Evolutionary conservation across 2,888 invertebrate genomes (phyloP), one percentile per base, ranked within the genome.

Genomic region (Alloscopus bannaensis): DNA sequence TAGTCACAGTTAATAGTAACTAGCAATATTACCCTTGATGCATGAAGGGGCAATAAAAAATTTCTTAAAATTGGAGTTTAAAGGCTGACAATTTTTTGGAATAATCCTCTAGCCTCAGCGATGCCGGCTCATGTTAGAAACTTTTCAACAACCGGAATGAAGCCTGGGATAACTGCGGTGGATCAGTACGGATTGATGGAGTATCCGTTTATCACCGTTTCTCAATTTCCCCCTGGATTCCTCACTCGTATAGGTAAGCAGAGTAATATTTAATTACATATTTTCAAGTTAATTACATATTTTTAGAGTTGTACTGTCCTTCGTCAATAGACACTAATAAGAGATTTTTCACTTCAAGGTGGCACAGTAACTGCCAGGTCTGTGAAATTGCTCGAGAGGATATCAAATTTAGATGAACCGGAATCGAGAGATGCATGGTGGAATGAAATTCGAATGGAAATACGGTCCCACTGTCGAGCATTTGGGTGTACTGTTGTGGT

Each of bases 361-460:
- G 97, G 94, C 18, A 92, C 94, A 2, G 95, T 96, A 36, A 94
- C 94, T 81, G 94, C 95, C 0, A 91, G 94, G 88, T 96, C 92
- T 69, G 97, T 92, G 66, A 96, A 96, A 89, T 89, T 96, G 29
- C 88, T 96, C 55, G 94, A 94, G 87, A 91, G 94, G 84, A 93
- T 94, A 75, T 92, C 93, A 55, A 95, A 94, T 88, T 91, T 94
- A 65, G 95, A 97, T 86, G 97, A 97, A 88, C 95, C 95, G 18
- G 96, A 96, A 87, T 93, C 94, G 2, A 91, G 98, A 50, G 97
- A 98, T 87, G 93, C 94, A 1, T 98, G 98, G 97, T 99, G 99
- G 98, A 95, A 94, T 0, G 98, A 99, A 89, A 91, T 99, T 26
- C 90, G 99, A 64, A 96, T 96, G 88, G 99, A 99, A 90, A 94